Evolutionary conservation across 2,888 invertebrate genomes (phyloP).

Genomic region (Mesorhabditis spiculigera): DNA sequence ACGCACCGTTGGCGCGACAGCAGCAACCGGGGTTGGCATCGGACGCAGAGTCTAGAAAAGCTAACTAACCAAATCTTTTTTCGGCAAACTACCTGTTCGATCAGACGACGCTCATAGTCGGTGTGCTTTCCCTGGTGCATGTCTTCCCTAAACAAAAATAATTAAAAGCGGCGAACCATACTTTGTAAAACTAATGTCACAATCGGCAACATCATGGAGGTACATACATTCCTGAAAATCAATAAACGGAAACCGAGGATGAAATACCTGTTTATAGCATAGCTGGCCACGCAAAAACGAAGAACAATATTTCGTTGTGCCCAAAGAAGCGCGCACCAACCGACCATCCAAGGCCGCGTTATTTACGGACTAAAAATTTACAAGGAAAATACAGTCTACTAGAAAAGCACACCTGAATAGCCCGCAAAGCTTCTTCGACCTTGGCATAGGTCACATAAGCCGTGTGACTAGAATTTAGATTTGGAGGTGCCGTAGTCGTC

Average conservation of each 20-base stretch:
- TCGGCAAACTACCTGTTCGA: conserved; percentile 64
- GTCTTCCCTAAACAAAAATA: conserved; percentile 70
- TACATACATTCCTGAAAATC: conserved; percentile 89
- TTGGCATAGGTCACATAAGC: conserved; percentile 93
- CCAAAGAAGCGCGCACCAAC: conserved; percentile 91
- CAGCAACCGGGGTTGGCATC: not conserved
- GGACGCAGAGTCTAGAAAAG: not conserved
- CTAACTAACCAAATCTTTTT: not conserved
- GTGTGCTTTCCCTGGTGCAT: conserved; percentile 90
- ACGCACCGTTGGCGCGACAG: not conserved
- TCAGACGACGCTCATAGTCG: conserved; percentile 88
- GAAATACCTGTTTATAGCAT: conserved; percentile 79
- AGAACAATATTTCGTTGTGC: conserved; percentile 99
- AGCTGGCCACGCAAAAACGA: conserved; percentile 97
- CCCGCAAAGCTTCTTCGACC: conserved; percentile 86
- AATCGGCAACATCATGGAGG: conserved; percentile 92
- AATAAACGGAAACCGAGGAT: not conserved
- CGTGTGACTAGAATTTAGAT: conserved; percentile 63
- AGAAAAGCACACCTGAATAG: conserved; percentile 71
- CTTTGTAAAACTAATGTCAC: conserved; percentile 86
- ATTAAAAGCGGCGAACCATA: not conserved
- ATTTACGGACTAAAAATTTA: conserved; percentile 68
- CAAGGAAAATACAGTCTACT: not conserved
- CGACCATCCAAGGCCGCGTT: conserved; percentile 92
- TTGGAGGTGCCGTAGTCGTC: conserved; percentile 19